Evolutionary conservation across 2,888 invertebrate species (phyloP).

Genomic region (Synergus laeviventris): DNA sequence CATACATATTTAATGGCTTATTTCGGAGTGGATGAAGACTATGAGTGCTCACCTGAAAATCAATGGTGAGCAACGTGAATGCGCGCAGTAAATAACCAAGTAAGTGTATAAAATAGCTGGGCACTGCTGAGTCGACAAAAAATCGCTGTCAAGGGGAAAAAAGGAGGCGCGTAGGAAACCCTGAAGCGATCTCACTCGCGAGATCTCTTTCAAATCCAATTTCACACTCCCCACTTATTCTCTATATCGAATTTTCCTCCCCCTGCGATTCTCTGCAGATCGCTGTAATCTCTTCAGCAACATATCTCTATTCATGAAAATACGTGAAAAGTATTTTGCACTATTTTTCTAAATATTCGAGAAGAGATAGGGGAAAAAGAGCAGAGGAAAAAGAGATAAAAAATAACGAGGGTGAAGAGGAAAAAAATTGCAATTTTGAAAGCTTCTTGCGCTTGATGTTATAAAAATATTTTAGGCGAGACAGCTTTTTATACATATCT

Average conservation of each 20-base stretch:
- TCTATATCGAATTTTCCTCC: constrained; percentile 48
- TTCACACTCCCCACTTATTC: constrained; percentile 48
- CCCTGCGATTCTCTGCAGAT: constrained; percentile 35
- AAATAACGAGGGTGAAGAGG: too few species aligned
- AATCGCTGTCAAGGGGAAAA: constrained; percentile 45
- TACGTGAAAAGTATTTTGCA: constrained; percentile 2
- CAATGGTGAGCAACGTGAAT: constrained; percentile 4
- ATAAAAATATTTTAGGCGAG: too few species aligned
- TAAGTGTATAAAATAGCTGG: constrained; percentile 34
- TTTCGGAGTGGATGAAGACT: not conserved
- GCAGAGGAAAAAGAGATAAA: not conserved
- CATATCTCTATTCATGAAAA: not conserved
- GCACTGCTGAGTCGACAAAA: constrained; percentile 45
- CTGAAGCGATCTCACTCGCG: constrained; percentile 41
- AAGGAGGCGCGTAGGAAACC: constrained; percentile 43
- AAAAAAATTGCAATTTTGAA: too few species aligned
- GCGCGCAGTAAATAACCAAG: constrained; percentile 16
- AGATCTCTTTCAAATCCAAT: constrained; percentile 48
- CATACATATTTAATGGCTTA: not conserved
- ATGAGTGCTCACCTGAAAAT: constrained; percentile 3
- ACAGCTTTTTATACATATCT: too few species aligned
- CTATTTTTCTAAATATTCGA: not conserved
- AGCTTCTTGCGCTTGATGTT: too few species aligned
- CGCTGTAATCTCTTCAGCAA: not conserved
- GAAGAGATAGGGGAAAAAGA: too few species aligned